Base-by-base conservation (phyloP, 2,888 invertebrate genomes). In the Amaurobius ferox region DNA sequence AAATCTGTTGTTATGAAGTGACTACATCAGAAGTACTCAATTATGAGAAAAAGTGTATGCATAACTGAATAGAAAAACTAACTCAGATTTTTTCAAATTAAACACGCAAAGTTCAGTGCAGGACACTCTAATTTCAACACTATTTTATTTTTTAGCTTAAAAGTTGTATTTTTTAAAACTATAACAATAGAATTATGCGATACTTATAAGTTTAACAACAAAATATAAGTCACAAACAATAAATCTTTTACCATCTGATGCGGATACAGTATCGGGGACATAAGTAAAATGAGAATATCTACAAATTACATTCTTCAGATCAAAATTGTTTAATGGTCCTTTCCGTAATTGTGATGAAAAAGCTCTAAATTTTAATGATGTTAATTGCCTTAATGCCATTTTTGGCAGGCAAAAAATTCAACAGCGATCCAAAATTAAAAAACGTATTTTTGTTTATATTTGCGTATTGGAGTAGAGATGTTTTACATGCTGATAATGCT, bases 191-290 rank as follows among this genome's bases (percentile, higher is more conserved):
- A n/a, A n/a, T n/a, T n/a, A n/a, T n/a, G n/a, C n/a, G n/a, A n/a
- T n/a, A n/a, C n/a, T n/a, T n/a, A n/a, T n/a, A n/a, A n/a, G n/a
- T n/a, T n/a, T n/a, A n/a, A n/a, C n/a, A n/a, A n/a, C n/a, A n/a
- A n/a, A n/a, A n/a, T n/a, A n/a, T n/a, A n/a, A n/a, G n/a, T n/a
- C n/a, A n/a, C n/a, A n/a, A n/a, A n/a, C n/a, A n/a, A n/a, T n/a
- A n/a, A n/a, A n/a, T n/a, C n/a, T n/a, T 35, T 78, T 87, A 86
- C 95, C 95, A 85, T 90, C 90, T 3, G 90, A 90, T 11, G 90
- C 90, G 9, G 91, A 90, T 1, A 91, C 91, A 28, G 91, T 91
- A 77, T 92, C 92, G 9, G 92, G 92, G 32, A 92, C 91, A 90
- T 92, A 92, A 23, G 91, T 91, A 87, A 92, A 92, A 68, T 91